A percentile compares a stretch with the other conserved stretches of the same genome.
These are phyloP conservation scores for Zonitis immaculata DNA, from an alignment of 2,888 invertebrate species.

Conservation along the genomic window DNA sequence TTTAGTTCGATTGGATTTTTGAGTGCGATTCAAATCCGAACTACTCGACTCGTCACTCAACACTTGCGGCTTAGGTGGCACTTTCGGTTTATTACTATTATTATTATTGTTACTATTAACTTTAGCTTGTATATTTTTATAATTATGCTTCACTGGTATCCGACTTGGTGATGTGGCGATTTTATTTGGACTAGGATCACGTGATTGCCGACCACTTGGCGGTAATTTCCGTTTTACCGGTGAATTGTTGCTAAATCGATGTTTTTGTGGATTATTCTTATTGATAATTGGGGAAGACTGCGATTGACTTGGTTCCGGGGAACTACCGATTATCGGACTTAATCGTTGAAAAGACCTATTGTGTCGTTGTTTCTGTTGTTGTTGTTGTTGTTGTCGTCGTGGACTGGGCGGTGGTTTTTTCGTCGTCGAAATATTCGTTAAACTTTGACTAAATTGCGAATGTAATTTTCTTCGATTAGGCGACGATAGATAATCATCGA, in stretches of 20 bases:
- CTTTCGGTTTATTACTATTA: constrained; percentile 41
- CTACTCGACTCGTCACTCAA: constrained; percentile 30
- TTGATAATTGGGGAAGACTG: constrained; percentile 47
- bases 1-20: too few relatives aligned
- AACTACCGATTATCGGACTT: constrained; percentile 36
- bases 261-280: too few relatives aligned
- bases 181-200: constrained; percentile 41
- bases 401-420: constrained; percentile 36
- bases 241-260: too few relatives aligned
- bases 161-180: constrained; percentile 36
- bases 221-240: constrained; percentile 19
- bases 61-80: constrained; percentile 44
- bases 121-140: constrained; percentile 45
- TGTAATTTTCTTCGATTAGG: constrained; percentile 30
- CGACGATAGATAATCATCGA: constrained; percentile 29
- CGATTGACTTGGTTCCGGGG: constrained; percentile 44
- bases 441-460: constrained; percentile 40
- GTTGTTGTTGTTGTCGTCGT: constrained; percentile 15
- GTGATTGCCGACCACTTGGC: constrained; percentile 29
- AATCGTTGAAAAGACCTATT: constrained; percentile 11
- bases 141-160: constrained; percentile 35
- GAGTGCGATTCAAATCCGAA: constrained; percentile 8
- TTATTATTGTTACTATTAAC: constrained; percentile 44
- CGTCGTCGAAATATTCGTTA: constrained; percentile 37
- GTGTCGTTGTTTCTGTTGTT: background rate